Evolutionary conservation across 2,113 vertebrate species (phyloP), one percentile per base, ranked within the genome.

Genomic region (Spheniscus mendiculus): DNA sequence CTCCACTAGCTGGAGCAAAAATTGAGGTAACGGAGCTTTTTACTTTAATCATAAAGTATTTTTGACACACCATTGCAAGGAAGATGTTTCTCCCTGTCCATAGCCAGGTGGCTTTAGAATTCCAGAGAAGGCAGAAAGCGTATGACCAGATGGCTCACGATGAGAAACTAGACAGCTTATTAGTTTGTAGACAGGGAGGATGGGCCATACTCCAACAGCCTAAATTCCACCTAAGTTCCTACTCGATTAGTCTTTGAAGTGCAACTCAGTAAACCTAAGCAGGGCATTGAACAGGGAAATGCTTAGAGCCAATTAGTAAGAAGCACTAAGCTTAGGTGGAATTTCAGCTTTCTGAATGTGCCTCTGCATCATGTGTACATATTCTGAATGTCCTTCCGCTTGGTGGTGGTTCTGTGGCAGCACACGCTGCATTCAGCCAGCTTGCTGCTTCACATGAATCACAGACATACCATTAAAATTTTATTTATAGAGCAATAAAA

Each of bases 201-300:
- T 38, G 29, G 44, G 70, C 66, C 86, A 69, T 34, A 56, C 27
- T 88, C 27, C 62, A 90, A 56, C 34, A 93, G 92, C 49, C 87
- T 73, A 34, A 91, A 94, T 95, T 91, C 87, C 62, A 83, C 62
- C 66, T 45, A 91, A 88, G 58, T 88, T 95, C 78, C 87, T 87
- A 74, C 40, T 87, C 87, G 85, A 91, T 74, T 92, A 96, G 69
- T 52, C 96, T 96, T 86, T 97, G 90, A 95, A 96, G 84, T 85
- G 40, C 40, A 83, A 61, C 78, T 90, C 36, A 8, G 65, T 88
- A 86, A 96, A 93, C 71, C 26, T 83, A 97, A 96, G 82, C 77
- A 95, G 93, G 78, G 62, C 87, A 94, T 1, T 49, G 62, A 93
- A 83, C 50, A 93, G 74, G 96, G 71, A 97, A 96, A 88, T 16